phyloP scores from a whole-genome alignment of 2,888 invertebrate genomes.

The Drosophila cognata region DNA sequence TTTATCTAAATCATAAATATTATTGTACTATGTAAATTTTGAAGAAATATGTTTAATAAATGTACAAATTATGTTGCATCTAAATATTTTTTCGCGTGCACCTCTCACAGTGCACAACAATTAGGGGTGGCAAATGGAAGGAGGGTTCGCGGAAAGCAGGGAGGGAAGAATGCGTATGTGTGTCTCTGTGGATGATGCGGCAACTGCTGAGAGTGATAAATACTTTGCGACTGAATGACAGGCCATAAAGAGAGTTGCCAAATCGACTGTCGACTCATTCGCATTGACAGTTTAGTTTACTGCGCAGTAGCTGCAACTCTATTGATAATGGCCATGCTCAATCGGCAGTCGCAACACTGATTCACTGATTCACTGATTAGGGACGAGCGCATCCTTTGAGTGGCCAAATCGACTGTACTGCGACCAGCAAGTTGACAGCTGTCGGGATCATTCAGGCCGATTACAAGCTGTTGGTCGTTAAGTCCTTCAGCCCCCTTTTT shows the following conservation, averaged over 20 bases:
- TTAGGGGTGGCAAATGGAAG: conserved; percentile 55
- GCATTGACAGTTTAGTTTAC: conserved; percentile 23
- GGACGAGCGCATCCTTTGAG: conserved; percentile 59
- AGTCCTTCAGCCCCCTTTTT: conserved; percentile 34
- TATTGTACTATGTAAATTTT: background rate
- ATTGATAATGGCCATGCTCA: conserved; percentile 57
- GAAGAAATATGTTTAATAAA: background rate
- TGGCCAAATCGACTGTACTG: conserved; percentile 54
- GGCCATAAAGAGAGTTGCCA: conserved; percentile 54
- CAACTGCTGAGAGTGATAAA: conserved; percentile 66
- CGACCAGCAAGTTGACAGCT: conserved; percentile 59
- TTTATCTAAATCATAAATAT: background rate
- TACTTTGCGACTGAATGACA: conserved; percentile 72
- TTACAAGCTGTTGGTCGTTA: conserved; percentile 31
- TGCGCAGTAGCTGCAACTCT: conserved; percentile 21
- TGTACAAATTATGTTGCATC: background rate
- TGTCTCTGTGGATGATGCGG: conserved; percentile 5
- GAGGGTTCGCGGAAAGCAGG: background rate
- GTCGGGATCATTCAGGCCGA: conserved; percentile 43
- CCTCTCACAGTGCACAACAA: conserved; percentile 53
- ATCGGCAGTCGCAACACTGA: conserved; percentile 51
- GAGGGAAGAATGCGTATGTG: conserved; percentile 12
- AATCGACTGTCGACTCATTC: conserved; percentile 1
- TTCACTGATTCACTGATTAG: conserved; percentile 44
- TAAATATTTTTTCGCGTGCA: background rate